Evolutionary conservation across 2,113 vertebrate genomes (phyloP), one percentile per base, ranked within the genome.

Genomic region (Nesogale talazaci): DNA sequence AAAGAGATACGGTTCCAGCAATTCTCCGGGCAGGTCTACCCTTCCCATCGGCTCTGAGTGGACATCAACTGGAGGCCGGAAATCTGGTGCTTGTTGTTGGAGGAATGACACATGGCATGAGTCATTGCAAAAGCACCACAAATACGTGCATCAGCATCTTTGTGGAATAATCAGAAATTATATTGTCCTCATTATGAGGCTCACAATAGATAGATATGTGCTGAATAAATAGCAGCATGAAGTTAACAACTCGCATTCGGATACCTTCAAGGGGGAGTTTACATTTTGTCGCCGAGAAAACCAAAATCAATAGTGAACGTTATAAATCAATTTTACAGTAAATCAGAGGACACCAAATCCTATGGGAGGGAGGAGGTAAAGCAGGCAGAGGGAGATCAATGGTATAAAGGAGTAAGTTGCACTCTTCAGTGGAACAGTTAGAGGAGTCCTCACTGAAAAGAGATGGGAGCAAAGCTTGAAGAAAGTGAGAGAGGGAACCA

Each of bases 291-390:
- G 23, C 25, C 88, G 9, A 29, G 17, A 17, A 36, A 88, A 67
- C 14, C 84, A 29, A 93, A 91, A 70, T 69, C 86, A 83, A 86
- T 11, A 90, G 57, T 67, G 77, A 90, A 65, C 56, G 84, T 89
- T 83, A 65, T 80, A 65, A 56, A 16, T 65, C 56, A 40, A 76
- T n/a, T 70, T 75, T 52, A 57, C 42, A 57, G 63, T 38, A 84
- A 93, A 78, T 75, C 67, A 88, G 84, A 89, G 91, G 36, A 10
- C 78, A 34, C 85, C 79, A 52, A 82, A 42, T 15, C 34, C 82
- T 20, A 0, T 89, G 59, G 36, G 23, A 23, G 59, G 61, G 56
- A 36, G 19, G 52, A 65, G 29, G 16, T 52, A 72, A 19, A 77
- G 25, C 83, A 46, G 16, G 57, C 40, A 42, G 56, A 78, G 36